Evolutionary conservation across 1,140 invertebrate species (phyloP).

Genomic region (Danaus melanippus): DNA sequence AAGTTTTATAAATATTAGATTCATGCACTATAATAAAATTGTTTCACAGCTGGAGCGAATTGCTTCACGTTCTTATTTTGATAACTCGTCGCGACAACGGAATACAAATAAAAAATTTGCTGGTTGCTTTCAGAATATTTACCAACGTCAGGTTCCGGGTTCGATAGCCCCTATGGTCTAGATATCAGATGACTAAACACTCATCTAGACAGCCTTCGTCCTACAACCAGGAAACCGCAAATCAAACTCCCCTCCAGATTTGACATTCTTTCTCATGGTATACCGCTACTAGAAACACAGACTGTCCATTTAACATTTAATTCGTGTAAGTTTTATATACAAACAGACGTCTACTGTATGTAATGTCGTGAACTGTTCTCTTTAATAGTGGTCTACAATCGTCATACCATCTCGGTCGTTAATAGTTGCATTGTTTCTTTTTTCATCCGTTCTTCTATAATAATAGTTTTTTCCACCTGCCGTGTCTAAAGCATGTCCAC

Average conservation of each 20-base stretch:
- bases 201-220: conserved; percentile 5
- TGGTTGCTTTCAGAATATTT: conserved; percentile 31
- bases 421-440: no score
- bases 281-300: conserved; percentile 1
- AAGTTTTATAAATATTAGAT: no score
- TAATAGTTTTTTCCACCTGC: conserved; percentile 8
- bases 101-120: conserved; percentile 27
- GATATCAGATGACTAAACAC: conserved; percentile 21
- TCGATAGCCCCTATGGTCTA: conserved; percentile 33
- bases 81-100: conserved; percentile 25
- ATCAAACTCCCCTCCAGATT: conserved; percentile 8
- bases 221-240: conserved; percentile 15
- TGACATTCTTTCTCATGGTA: conserved; percentile 17
- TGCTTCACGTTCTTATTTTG: conserved; percentile 26
- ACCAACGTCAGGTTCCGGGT: conserved; percentile 30
- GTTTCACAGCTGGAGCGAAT: conserved; percentile 7
- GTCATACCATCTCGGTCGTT: conserved; percentile 1
- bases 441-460: no score
- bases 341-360: no score
- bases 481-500: neutral
- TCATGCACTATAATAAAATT: no score
- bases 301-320: no score
- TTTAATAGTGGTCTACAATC: neutral
- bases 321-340: no score
- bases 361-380: no score